Evolutionary conservation across 2,797 vertebrate genomes (phyloP).

Genomic region (Melanotaenia trifasciata): DNA sequence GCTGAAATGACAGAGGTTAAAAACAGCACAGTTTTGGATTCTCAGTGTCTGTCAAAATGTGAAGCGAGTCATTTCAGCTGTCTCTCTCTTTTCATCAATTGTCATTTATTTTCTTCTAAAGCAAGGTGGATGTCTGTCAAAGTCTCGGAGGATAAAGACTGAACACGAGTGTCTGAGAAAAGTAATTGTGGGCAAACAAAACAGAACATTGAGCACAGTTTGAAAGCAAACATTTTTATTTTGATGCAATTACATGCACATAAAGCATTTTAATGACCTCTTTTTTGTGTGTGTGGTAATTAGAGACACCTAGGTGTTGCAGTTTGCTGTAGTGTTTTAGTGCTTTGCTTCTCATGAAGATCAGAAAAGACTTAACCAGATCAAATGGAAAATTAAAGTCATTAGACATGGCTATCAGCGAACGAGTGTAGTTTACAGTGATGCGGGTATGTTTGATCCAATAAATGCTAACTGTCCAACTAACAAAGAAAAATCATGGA

Average conservation of each 20-base stretch:
- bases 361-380: background rate
- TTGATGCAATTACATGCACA: slow-evolving; percentile 35
- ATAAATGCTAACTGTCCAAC: background rate
- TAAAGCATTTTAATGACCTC: slow-evolving; percentile 7
- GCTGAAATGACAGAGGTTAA: slow-evolving; percentile 45
- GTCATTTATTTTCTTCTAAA: slow-evolving; percentile 22
- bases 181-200: slow-evolving; percentile 20
- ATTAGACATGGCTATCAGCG: background rate
- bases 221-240: slow-evolving; percentile 11
- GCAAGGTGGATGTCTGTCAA: slow-evolving; percentile 23
- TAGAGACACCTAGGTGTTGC: slow-evolving; percentile 14
- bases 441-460: background rate
- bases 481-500: no score
- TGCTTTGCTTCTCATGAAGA: slow-evolving; percentile 1
- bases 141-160: slow-evolving; percentile 43
- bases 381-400: background rate
- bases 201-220: slow-evolving; percentile 16
- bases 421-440: background rate
- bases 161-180: slow-evolving; percentile 17
- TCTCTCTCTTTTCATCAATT: slow-evolving; percentile 2
- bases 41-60: slow-evolving; percentile 43
- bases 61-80: slow-evolving; percentile 19
- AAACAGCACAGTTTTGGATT: slow-evolving; percentile 38
- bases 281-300: slow-evolving; percentile 11
- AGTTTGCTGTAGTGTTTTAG: slow-evolving; percentile 10